Conservation (phyloP, 2,113 vertebrate species). For the Ammodytes marinus region DNA sequence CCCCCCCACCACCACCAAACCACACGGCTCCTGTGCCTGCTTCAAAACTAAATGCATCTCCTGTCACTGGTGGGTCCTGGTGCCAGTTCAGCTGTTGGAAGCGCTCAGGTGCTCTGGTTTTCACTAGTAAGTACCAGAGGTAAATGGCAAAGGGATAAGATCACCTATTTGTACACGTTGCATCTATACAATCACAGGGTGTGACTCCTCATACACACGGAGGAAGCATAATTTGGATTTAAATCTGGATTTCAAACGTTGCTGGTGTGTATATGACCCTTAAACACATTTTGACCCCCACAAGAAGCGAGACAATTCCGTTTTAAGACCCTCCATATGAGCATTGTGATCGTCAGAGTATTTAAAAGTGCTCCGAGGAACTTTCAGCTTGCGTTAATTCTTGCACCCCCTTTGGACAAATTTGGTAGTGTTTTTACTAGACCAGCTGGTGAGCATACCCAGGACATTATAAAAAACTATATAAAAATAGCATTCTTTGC, state of each 20-base stretch:
- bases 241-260: neutral
- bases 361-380: too few relatives aligned
- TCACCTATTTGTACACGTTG: constrained; percentile 6
- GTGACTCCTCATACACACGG: neutral
- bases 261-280: neutral
- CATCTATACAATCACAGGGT: neutral
- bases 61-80: constrained; percentile 70
- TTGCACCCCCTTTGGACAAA: too few relatives aligned
- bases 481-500: too few relatives aligned
- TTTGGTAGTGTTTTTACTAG: too few relatives aligned
- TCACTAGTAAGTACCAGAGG: constrained; percentile 15
- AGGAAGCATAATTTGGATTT: neutral
- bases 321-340: neutral
- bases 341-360: too few relatives aligned
- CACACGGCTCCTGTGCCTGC: constrained; percentile 56
- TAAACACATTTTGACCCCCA: neutral
- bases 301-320: neutral
- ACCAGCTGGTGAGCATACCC: too few relatives aligned
- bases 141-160: neutral
- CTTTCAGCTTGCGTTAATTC: too few relatives aligned
- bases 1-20: constrained; percentile 14
- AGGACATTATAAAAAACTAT: too few relatives aligned
- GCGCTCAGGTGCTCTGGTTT: constrained; percentile 73
- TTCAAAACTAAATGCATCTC: constrained; percentile 79
- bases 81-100: constrained; percentile 82